A percentile compares a stretch with the other conserved stretches of the same genome.
phyloP scores from a whole-genome alignment of 2,888 invertebrate genomes.

The Cartodere bifasciata region DNA sequence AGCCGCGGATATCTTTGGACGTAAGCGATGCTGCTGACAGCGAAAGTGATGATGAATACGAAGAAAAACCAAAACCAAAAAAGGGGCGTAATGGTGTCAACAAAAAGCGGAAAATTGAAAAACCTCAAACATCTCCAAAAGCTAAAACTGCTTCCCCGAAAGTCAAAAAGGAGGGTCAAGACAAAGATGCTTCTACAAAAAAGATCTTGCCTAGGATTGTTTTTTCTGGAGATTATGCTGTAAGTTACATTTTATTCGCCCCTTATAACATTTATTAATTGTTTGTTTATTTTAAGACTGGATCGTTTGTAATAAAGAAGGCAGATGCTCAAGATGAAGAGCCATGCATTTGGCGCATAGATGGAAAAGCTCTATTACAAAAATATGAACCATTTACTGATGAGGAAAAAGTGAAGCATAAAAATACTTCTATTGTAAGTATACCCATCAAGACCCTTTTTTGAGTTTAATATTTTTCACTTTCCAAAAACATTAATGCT shows the following conservation, averaged over 20 bases:
- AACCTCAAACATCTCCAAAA: not conserved
- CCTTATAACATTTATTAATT: slow-evolving; percentile 1
- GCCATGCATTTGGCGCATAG: slow-evolving; percentile 34
- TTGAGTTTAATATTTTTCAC: too few relatives aligned
- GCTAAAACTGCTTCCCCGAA: slow-evolving; percentile 2
- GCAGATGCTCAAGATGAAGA: slow-evolving; percentile 32
- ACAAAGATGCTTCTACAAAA: slow-evolving; percentile 1
- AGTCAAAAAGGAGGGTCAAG: too few relatives aligned
- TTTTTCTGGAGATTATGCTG: slow-evolving; percentile 7
- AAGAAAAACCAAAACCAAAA: slow-evolving; percentile 12
- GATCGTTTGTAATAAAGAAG: slow-evolving; percentile 32
- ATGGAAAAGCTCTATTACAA: slow-evolving; percentile 36
- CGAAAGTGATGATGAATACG: slow-evolving; percentile 18
- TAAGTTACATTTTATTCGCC: not conserved
- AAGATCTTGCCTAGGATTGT: not conserved
- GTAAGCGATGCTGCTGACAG: slow-evolving; percentile 19
- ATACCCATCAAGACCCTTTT: slow-evolving; percentile 5
- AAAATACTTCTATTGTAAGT: slow-evolving; percentile 34
- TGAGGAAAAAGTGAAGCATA: slow-evolving; percentile 29
- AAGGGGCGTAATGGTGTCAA: slow-evolving; percentile 19
- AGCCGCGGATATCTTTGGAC: slow-evolving; percentile 22
- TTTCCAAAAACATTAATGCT: too few relatives aligned
- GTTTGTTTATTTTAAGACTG: slow-evolving; percentile 23
- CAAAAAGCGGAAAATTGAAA: slow-evolving; percentile 12
- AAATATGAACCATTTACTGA: slow-evolving; percentile 35